Evolutionary conservation across 2,888 invertebrate species (phyloP).

Genomic region (Drosophila fulvimacula): DNA sequence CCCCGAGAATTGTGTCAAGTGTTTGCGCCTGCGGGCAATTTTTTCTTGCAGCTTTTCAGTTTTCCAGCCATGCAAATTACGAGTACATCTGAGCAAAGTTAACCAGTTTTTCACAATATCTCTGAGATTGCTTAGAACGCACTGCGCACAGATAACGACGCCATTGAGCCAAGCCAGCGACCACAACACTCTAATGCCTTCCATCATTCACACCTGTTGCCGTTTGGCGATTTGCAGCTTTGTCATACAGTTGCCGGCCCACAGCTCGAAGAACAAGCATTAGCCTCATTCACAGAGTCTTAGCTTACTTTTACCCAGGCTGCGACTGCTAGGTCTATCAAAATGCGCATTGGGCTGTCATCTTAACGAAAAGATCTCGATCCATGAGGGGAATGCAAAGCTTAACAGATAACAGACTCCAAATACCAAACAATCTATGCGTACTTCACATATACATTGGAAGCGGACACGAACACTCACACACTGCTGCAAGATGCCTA

Average conservation of each 20-base stretch:
- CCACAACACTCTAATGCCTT: slow-evolving; percentile 41
- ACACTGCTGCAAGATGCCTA: too few species aligned
- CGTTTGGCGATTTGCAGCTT: slow-evolving; percentile 18
- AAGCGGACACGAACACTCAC: too few species aligned
- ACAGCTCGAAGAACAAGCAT: background rate
- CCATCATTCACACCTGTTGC: slow-evolving; percentile 71
- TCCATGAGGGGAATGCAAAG: too few species aligned
- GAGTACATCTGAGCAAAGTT: slow-evolving; percentile 57
- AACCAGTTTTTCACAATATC: slow-evolving; percentile 62
- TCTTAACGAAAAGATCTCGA: background rate
- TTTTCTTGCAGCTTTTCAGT: slow-evolving; percentile 40
- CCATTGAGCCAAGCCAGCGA: slow-evolving; percentile 39
- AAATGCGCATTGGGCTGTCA: background rate
- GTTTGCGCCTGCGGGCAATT: slow-evolving; percentile 51
- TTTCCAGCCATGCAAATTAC: slow-evolving; percentile 68
- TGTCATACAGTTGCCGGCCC: slow-evolving; percentile 6
- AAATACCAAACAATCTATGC: too few species aligned
- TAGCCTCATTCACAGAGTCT: slow-evolving; percentile 5
- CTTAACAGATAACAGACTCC: too few species aligned
- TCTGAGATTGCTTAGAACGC: slow-evolving; percentile 56
- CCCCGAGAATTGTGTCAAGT: slow-evolving; percentile 73
- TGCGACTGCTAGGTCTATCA: background rate
- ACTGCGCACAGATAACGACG: slow-evolving; percentile 39
- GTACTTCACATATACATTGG: too few species aligned
- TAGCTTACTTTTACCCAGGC: background rate